Evolutionary conservation across 2,888 invertebrate genomes (phyloP).

Genomic region (Aphodius sticticus): DNA sequence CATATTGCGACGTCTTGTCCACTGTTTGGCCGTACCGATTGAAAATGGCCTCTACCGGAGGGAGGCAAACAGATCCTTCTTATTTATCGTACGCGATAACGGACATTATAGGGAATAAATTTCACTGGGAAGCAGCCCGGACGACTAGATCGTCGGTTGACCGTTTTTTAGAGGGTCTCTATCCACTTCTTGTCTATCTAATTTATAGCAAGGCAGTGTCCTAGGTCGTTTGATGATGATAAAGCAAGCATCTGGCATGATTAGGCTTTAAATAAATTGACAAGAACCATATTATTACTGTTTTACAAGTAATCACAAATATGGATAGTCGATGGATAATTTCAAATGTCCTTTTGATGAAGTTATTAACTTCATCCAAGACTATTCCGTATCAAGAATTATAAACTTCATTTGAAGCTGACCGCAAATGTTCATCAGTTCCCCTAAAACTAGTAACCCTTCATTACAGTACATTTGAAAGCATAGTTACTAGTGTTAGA

Average conservation of each 20-base stretch:
- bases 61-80: conserved; percentile 4
- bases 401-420: too few species aligned
- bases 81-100: conserved; percentile 4
- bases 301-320: too few species aligned
- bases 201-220: neutral
- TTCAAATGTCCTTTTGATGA: too few species aligned
- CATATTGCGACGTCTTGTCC: neutral
- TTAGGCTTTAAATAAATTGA: neutral
- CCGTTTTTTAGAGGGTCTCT: conserved; percentile 1
- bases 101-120: neutral
- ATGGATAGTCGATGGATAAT: too few species aligned
- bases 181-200: neutral
- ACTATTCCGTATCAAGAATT: too few species aligned
- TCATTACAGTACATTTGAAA: too few species aligned
- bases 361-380: too few species aligned
- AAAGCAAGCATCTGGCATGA: neutral
- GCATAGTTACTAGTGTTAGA: too few species aligned
- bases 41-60: neutral
- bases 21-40: neutral
- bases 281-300: neutral
- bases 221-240: neutral
- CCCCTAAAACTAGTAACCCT: too few species aligned
- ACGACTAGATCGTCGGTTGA: conserved; percentile 4
- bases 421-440: too few species aligned
- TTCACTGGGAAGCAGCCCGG: neutral